Conservation (phyloP, 2,113 vertebrate genomes). For the Cardinalis cardinalis region DNA sequence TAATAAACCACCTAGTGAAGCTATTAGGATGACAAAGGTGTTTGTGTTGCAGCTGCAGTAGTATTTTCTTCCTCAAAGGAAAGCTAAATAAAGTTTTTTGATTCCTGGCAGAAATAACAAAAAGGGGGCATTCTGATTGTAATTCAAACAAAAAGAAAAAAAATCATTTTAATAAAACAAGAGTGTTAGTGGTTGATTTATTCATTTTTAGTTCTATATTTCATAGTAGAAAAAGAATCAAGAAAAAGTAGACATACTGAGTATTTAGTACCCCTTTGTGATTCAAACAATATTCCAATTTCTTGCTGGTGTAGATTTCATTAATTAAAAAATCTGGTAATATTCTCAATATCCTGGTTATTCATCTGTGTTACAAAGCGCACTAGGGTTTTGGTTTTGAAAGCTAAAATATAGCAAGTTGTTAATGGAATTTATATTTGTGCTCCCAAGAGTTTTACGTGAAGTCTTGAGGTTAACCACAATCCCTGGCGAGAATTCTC, state of each 20-base stretch:
- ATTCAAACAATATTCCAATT: not conserved
- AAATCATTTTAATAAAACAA: not conserved
- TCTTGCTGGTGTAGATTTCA: not conserved
- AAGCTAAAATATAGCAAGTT: constrained; percentile 2
- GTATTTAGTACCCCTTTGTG: not conserved
- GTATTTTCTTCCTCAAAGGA: not conserved
- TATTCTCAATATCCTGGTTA: not conserved
- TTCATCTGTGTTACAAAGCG: not conserved
- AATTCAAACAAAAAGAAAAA: not conserved
- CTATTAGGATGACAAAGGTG: not conserved
- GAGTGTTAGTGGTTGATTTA: not conserved
- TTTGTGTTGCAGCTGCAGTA: not conserved
- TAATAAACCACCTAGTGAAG: not conserved
- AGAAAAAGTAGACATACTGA: not conserved
- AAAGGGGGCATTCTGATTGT: not conserved
- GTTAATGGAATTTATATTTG: constrained; percentile 24
- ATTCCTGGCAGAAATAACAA: not conserved
- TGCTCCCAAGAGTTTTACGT: not conserved
- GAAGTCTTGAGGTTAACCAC: constrained; percentile 43
- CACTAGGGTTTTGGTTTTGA: not conserved
- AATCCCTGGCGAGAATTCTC: not conserved
- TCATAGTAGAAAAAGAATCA: not conserved
- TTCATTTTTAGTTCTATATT: not conserved
- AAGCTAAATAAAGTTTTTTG: not conserved
- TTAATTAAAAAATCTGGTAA: not conserved